Conservation (phyloP, 2,888 invertebrate genomes). For the Luffia ferchaultella region DNA sequence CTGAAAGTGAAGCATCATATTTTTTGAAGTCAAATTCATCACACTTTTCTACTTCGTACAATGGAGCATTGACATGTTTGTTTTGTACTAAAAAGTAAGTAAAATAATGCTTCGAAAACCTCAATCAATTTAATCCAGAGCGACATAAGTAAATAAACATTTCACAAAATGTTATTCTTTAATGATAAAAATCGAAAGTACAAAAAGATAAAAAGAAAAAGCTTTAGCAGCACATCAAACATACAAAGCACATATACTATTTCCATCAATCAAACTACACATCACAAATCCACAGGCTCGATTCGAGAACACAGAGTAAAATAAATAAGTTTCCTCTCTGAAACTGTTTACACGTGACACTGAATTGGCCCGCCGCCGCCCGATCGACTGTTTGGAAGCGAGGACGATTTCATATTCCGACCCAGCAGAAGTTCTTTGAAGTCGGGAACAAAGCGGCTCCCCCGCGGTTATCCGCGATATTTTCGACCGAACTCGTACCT, state of each 20-base stretch:
- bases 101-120: no score
- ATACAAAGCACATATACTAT: neutral
- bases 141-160: no score
- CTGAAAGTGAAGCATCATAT: no score
- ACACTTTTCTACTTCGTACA: no score
- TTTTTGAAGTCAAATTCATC: no score
- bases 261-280: neutral
- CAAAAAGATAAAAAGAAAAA: no score
- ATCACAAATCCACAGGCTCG: neutral
- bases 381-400: conserved; percentile 20
- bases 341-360: neutral
- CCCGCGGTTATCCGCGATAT: conserved; percentile 61
- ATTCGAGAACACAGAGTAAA: neutral
- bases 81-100: no score
- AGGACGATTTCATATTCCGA: conserved; percentile 42
- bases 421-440: conserved; percentile 59
- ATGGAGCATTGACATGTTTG: no score
- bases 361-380: neutral
- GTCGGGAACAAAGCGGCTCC: conserved; percentile 62
- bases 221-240: no score
- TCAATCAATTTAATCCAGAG: no score
- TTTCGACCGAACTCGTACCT: conserved; percentile 55
- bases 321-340: neutral
- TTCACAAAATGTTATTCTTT: no score
- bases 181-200: no score